Conservation (phyloP, 2,113 vertebrate species). For the Silurus glanis region DNA sequence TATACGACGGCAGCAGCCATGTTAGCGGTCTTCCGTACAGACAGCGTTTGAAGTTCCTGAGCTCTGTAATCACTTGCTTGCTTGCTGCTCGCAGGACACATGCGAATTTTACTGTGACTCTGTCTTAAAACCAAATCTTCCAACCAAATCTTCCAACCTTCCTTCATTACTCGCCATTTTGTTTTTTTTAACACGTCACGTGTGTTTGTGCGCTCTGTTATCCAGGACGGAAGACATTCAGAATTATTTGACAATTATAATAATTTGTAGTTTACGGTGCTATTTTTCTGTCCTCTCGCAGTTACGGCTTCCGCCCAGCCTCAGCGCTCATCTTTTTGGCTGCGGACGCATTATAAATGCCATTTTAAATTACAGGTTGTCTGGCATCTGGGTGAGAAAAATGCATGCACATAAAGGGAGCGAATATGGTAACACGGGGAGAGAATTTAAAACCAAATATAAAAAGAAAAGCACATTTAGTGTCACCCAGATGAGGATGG, state of each 20-base stretch:
- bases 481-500: too few relatives aligned
- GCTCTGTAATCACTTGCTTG: conserved; percentile 55
- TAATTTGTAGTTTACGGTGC: conserved; percentile 37
- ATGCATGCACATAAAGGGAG: conserved; percentile 34
- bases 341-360: conserved; percentile 41
- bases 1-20: conserved; percentile 36
- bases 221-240: conserved; percentile 34
- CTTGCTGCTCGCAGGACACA: conserved; percentile 52
- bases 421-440: conserved; percentile 46
- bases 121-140: neutral
- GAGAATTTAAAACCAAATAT: neutral
- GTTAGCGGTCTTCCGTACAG: conserved; percentile 46
- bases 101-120: conserved; percentile 48
- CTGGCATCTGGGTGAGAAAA: conserved; percentile 36
- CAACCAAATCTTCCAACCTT: conserved; percentile 15
- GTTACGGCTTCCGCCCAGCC: conserved; percentile 18
- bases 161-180: neutral
- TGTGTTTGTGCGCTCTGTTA: conserved; percentile 15
- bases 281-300: conserved; percentile 29
- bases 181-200: conserved; percentile 29
- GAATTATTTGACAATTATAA: conserved; percentile 42
- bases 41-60: conserved; percentile 54
- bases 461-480: too few relatives aligned
- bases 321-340: conserved; percentile 41
- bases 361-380: conserved; percentile 50